A percentile compares a stretch with the other conserved stretches of the same genome.
Conservation (phyloP, 2,888 invertebrate genomes). For the Mactromeris polynyma region DNA sequence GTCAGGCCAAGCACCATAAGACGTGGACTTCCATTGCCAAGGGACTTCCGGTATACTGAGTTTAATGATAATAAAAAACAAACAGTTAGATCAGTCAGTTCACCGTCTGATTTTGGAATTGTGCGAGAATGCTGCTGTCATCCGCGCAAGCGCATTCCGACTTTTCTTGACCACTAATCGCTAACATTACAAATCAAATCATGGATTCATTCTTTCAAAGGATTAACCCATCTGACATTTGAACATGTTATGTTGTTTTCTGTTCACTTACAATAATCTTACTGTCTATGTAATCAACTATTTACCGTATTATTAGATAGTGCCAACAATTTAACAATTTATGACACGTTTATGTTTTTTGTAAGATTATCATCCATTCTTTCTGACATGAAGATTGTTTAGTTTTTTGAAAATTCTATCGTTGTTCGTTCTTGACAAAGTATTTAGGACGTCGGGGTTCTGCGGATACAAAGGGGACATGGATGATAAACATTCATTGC, state of each 20-base stretch:
- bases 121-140: slow-evolving; percentile 41
- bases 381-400: too few relatives aligned
- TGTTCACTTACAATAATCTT: background rate
- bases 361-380: too few relatives aligned
- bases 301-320: too few relatives aligned
- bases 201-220: background rate
- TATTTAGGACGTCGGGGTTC: too few relatives aligned
- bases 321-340: too few relatives aligned
- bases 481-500: too few relatives aligned
- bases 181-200: background rate
- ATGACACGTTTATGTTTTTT: too few relatives aligned
- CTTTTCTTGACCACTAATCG: slow-evolving; percentile 4
- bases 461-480: too few relatives aligned
- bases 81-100: background rate
- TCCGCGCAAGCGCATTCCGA: slow-evolving; percentile 42
- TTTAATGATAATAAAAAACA: background rate
- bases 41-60: background rate
- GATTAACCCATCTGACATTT: background rate
- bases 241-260: background rate
- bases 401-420: too few relatives aligned
- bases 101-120: slow-evolving; percentile 44
- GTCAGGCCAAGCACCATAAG: slow-evolving; percentile 35
- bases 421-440: too few relatives aligned
- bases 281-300: too few relatives aligned
- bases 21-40: slow-evolving; percentile 24